Evolutionary conservation across 2,113 vertebrate genomes (phyloP).

Genomic region (Neodontobutis hainanensis): DNA sequence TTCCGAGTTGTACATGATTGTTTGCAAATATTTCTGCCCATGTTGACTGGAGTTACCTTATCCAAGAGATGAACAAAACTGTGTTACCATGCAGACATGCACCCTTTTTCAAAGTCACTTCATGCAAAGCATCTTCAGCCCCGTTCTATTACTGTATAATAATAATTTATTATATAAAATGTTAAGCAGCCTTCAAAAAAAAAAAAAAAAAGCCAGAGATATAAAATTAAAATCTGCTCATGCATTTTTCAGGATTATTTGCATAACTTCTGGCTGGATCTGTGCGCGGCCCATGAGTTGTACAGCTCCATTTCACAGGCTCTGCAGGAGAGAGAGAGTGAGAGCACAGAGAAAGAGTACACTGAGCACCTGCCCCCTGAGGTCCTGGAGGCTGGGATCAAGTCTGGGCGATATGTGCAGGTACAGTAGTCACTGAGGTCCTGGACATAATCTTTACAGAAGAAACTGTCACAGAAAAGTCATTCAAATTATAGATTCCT

Average conservation of each 20-base stretch:
- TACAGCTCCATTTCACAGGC: constrained; percentile 86
- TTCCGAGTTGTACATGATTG: no score
- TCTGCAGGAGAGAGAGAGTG: constrained; percentile 82
- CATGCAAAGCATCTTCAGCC: no score
- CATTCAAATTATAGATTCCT: no score
- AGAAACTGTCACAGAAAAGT: no score
- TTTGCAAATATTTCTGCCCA: no score
- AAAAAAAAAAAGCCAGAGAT: not conserved
- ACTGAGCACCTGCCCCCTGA: constrained; percentile 86
- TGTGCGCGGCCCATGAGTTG: constrained; percentile 86
- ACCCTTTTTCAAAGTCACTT: no score
- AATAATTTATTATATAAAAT: not conserved
- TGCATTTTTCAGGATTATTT: constrained; percentile 84
- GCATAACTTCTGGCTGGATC: constrained; percentile 89
- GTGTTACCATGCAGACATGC: no score
- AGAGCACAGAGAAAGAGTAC: constrained; percentile 87
- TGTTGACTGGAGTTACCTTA: no score
- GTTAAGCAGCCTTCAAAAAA: no score
- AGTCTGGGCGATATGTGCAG: constrained; percentile 91
- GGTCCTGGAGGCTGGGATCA: constrained; percentile 90
- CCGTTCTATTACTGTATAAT: no score
- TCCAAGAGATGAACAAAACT: no score
- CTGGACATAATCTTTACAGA: not conserved
- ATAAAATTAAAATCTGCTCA: constrained; percentile 2
- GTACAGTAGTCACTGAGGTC: constrained; percentile 47